Base-by-base conservation (phyloP, 1,140 invertebrate genomes). In the Eciton burchellii region DNA sequence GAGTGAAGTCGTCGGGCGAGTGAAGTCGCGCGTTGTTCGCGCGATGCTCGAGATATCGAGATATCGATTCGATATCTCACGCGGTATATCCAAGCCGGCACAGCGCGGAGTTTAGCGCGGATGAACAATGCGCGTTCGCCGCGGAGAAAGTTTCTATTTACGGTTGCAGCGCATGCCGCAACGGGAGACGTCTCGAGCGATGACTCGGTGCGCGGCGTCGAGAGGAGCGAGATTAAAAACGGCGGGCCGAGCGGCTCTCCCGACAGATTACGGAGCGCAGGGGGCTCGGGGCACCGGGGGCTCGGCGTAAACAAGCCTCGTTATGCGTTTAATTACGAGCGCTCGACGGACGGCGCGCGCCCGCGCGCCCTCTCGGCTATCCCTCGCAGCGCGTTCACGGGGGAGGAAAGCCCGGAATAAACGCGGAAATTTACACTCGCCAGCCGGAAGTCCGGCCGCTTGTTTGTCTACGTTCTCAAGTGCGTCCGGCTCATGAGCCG, bases 141-240 rank as follows among this genome's bases (percentile, higher is more conserved):
- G 43, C 63, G n/a, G 74, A 47, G 74, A 79, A 79, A 79, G 74
- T 79, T 79, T 79, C 74, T 79, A 79, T 79, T 79, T 79, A 79
- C 63, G 74, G 49, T 35, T n/a, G 29, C 49, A 45, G 2, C 63
- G 43, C 41, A 29, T 16, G 24, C 6, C 29, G 49, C 12, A 45
- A 2, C 35, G 19, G 12, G 62, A 68, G 45, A 77, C 47, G 77
- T 77, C 72, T 57, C 60, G 49, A 45, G 52, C 56, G 76, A 82
- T 84, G 76, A 88, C 79, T 87, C 35, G 35, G 52, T 79, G 11
- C 43, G 21, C 73, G 68, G 41, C 74, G 73, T 66, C 65, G 54
- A 89, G 89, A 89, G 81, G 66, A 88, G 70, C 86, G 81, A 87
- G 85, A 91, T 90, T 90, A 91, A 91, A 35, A 88, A 88, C 83